These are phyloP conservation scores for Pollimyrus isidori DNA, from an alignment of 2,113 vertebrate species.

Conservation along the genomic window DNA sequence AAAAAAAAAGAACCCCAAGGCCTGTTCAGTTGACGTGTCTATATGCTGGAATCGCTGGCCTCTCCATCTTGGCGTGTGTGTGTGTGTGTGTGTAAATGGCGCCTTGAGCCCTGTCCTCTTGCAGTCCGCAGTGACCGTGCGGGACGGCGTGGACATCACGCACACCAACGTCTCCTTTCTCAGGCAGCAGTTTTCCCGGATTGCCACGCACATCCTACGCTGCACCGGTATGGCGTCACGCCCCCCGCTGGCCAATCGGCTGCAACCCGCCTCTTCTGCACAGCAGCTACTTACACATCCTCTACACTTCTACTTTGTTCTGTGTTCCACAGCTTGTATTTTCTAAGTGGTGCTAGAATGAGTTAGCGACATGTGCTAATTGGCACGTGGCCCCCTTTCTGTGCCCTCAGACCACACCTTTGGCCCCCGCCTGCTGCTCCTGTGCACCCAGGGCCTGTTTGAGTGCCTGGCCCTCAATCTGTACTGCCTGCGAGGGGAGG, in stretches of 20 bases:
- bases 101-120: constrained; percentile 28
- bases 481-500: constrained; percentile 78
- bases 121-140: constrained; percentile 73
- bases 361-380: not conserved
- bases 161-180: constrained; percentile 81
- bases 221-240: constrained; percentile 60
- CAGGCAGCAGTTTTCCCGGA: constrained; percentile 74
- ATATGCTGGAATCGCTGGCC: not conserved
- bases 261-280: not conserved
- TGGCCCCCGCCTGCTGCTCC: constrained; percentile 70
- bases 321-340: not conserved
- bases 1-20: not conserved
- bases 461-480: constrained; percentile 84
- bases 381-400: not conserved
- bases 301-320: not conserved
- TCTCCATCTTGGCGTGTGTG: not conserved
- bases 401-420: constrained; percentile 70
- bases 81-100: not conserved
- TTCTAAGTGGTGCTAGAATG: not conserved
- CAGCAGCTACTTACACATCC: not conserved
- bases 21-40: not conserved
- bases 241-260: not conserved
- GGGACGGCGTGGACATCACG: constrained; percentile 77
- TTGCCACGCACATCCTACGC: constrained; percentile 77
- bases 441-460: constrained; percentile 83